Conservation (phyloP, 2,888 invertebrate species). For the Pherbina coryleti region DNA sequence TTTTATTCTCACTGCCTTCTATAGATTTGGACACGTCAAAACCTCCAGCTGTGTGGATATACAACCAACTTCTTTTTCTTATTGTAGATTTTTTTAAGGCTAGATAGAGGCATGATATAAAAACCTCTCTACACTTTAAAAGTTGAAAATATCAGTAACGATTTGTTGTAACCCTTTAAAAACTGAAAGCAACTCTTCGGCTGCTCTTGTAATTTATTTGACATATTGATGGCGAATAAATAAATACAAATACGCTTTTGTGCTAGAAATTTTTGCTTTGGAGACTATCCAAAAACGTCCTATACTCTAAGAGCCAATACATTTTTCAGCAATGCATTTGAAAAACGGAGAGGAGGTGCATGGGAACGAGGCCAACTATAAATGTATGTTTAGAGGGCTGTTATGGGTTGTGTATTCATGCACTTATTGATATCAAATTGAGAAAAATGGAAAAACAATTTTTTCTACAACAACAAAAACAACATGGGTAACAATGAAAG, state of each 20-base stretch:
- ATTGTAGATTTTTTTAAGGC: too few species aligned
- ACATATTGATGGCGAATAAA: slow-evolving; percentile 44
- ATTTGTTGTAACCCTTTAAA: background rate
- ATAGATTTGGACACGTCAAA: too few species aligned
- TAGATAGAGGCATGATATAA: too few species aligned
- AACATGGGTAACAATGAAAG: background rate
- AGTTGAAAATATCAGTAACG: background rate
- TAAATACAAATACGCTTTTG: slow-evolving; percentile 32
- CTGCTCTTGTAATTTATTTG: slow-evolving; percentile 44
- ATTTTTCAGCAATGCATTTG: background rate
- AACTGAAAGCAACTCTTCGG: background rate
- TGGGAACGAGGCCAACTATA: background rate
- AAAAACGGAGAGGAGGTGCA: background rate
- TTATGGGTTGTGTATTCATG: background rate
- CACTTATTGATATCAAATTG: slow-evolving; percentile 37
- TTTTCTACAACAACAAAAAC: slow-evolving; percentile 17
- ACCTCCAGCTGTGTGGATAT: too few species aligned
- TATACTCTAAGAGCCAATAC: background rate
- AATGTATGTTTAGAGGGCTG: background rate
- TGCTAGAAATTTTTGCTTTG: background rate
- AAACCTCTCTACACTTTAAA: background rate
- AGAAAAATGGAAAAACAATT: slow-evolving; percentile 33
- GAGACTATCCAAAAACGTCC: slow-evolving; percentile 14
- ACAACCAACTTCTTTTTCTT: too few species aligned
- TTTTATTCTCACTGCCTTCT: too few species aligned